Evolutionary conservation across 2,113 vertebrate species (phyloP).

Genomic region (Rhea pennata): DNA sequence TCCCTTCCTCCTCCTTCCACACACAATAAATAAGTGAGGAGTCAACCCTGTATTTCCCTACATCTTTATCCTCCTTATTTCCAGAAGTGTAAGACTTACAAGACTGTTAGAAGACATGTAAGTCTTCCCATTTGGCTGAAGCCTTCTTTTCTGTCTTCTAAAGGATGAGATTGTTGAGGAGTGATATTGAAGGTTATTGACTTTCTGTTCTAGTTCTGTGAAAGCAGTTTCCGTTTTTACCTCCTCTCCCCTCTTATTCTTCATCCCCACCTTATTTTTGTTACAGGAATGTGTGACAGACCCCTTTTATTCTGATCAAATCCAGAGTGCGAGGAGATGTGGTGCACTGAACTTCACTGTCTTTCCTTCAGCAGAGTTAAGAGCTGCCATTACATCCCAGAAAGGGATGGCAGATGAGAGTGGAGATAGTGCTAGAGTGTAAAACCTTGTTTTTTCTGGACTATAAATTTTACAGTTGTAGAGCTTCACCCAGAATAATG

Average conservation of each 20-base stretch:
- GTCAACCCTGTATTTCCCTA: neutral
- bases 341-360: neutral
- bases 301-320: neutral
- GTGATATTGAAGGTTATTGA: neutral
- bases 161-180: neutral
- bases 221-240: neutral
- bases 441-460: neutral
- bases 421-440: neutral
- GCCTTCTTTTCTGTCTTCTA: neutral
- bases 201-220: neutral
- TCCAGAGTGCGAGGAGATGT: neutral
- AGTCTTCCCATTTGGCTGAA: neutral
- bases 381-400: neutral
- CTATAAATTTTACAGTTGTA: conserved; percentile 4
- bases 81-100: neutral
- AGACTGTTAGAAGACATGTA: neutral
- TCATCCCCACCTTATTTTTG: neutral
- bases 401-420: neutral
- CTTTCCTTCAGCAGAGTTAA: neutral
- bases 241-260: neutral
- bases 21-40: neutral
- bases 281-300: neutral
- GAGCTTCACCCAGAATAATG: neutral
- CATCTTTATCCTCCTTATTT: neutral
- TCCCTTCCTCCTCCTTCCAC: neutral